Percentiles rank a stretch among this genome's conserved stretches.
Conservation (phyloP, 2,888 invertebrate species). For the Aspidiotus destructor region DNA sequence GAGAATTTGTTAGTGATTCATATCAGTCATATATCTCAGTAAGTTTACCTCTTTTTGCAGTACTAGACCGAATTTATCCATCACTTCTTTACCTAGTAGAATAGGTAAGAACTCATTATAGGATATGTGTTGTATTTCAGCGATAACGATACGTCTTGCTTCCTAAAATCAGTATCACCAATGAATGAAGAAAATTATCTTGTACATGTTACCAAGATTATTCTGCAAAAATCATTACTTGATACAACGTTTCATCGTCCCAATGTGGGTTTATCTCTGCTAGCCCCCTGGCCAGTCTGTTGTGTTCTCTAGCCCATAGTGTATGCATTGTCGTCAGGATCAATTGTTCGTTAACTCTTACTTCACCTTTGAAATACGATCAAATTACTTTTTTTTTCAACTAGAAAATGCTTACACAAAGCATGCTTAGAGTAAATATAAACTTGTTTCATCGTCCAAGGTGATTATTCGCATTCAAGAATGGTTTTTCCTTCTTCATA, state of each 20-base stretch:
- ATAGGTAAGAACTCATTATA: slow-evolving; percentile 86
- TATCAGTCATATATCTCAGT: too few relatives aligned
- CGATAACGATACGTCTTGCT: slow-evolving; percentile 71
- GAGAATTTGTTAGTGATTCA: too few relatives aligned
- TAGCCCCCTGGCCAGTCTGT: slow-evolving; percentile 66
- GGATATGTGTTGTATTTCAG: slow-evolving; percentile 79
- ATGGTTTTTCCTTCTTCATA: too few relatives aligned
- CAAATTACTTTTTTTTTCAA: not conserved
- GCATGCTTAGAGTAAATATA: too few relatives aligned
- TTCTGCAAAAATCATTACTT: slow-evolving; percentile 43
- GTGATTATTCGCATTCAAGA: too few relatives aligned
- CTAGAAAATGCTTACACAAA: not conserved
- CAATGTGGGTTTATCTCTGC: slow-evolving; percentile 78
- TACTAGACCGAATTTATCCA: slow-evolving; percentile 80
- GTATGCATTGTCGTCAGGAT: slow-evolving; percentile 87
- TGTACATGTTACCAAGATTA: too few relatives aligned
- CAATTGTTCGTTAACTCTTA: slow-evolving; percentile 83
- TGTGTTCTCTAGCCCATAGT: slow-evolving; percentile 82
- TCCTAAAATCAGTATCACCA: slow-evolving; percentile 45
- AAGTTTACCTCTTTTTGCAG: slow-evolving; percentile 56
- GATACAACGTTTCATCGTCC: slow-evolving; percentile 86
- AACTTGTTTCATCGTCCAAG: too few relatives aligned
- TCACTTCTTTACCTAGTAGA: slow-evolving; percentile 77
- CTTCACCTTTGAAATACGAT: slow-evolving; percentile 51
- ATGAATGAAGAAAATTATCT: not conserved